Conservation (phyloP, 2,113 vertebrate species). For the Alexandromys fortis region DNA sequence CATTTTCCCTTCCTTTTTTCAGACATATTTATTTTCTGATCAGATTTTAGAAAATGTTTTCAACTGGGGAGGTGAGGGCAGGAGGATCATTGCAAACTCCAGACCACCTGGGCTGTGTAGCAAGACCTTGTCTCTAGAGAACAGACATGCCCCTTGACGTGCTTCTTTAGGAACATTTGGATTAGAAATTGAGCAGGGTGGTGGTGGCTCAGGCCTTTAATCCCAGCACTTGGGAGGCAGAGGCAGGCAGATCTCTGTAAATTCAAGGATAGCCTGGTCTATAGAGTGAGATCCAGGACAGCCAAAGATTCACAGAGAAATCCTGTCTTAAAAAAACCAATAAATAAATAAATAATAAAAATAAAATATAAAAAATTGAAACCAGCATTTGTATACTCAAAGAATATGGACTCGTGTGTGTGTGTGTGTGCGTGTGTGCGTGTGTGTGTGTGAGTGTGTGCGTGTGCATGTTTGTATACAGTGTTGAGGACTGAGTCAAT, state of each 20-base stretch:
- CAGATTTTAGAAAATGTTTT: slow-evolving; percentile 1
- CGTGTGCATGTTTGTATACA: neutral
- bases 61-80: neutral
- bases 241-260: too few species aligned
- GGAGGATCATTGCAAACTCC: neutral
- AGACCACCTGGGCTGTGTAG: neutral
- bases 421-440: neutral
- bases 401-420: neutral
- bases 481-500: neutral
- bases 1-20: neutral
- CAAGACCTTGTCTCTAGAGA: neutral
- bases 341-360: too few species aligned
- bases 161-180: neutral
- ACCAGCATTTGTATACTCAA: neutral
- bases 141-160: neutral
- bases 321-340: too few species aligned
- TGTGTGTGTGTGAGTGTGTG: neutral
- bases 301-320: too few species aligned
- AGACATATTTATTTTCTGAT: neutral
- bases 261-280: too few species aligned
- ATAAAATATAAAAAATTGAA: slow-evolving; percentile 10
- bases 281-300: too few species aligned
- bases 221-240: too few species aligned
- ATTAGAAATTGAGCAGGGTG: neutral
- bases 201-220: too few species aligned